Evolutionary conservation across 2,113 vertebrate species (phyloP).

Genomic region (Macquaria australasica): DNA sequence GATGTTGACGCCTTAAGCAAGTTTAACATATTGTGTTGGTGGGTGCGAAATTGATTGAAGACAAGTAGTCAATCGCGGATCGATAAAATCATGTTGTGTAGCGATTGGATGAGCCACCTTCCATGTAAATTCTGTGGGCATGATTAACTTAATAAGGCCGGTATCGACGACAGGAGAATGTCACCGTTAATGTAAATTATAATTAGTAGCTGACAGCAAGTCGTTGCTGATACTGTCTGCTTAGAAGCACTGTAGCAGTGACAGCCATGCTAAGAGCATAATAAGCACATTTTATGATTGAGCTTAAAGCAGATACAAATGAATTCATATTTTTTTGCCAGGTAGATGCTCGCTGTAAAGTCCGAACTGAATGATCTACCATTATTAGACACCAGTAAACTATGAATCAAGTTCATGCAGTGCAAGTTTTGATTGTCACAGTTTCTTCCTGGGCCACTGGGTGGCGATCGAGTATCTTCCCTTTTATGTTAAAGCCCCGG

Average conservation of each 20-base stretch:
- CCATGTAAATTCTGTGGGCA: constrained; percentile 44
- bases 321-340: too few species aligned
- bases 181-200: constrained; percentile 46
- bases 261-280: not conserved
- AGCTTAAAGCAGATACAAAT: too few species aligned
- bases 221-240: constrained; percentile 18
- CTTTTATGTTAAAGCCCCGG: not conserved
- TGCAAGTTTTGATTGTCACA: constrained; percentile 3
- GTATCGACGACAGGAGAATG: constrained; percentile 43
- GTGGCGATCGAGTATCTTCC: constrained; percentile 75
- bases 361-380: not conserved
- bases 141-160: constrained; percentile 52
- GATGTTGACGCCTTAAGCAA: not conserved
- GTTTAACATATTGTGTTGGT: constrained; percentile 28
- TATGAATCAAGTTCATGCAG: not conserved
- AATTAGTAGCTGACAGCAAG: constrained; percentile 29
- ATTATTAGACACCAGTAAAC: not conserved
- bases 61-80: constrained; percentile 45
- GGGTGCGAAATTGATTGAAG: constrained; percentile 44
- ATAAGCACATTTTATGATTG: not conserved
- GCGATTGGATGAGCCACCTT: constrained; percentile 39
- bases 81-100: constrained; percentile 54
- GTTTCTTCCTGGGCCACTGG: constrained; percentile 54
- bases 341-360: not conserved
- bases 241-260: not conserved